A percentile compares a stretch with the other conserved stretches of the same genome.
Conservation (phyloP, 92 coral and sea anemone species). For the Umimayanthus kanabou region DNA sequence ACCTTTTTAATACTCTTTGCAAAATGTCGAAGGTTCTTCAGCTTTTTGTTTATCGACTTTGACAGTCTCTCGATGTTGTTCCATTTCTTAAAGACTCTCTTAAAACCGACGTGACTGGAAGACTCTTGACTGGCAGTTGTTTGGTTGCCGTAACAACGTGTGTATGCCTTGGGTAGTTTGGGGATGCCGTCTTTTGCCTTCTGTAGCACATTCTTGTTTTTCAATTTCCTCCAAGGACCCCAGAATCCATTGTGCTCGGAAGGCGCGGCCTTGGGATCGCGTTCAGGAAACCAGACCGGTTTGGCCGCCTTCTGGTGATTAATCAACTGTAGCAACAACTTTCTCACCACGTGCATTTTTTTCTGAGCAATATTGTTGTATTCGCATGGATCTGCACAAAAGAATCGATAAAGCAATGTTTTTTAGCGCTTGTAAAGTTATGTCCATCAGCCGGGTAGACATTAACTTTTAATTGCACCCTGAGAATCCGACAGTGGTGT, state of each 20-base stretch:
- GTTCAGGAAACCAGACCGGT: constrained; percentile 83
- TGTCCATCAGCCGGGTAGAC: background rate
- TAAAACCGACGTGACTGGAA: background rate
- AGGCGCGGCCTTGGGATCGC: constrained; percentile 74
- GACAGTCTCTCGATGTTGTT: constrained; percentile 32
- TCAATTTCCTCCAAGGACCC: constrained; percentile 79
- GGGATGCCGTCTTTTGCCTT: constrained; percentile 51
- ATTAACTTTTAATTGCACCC: no score
- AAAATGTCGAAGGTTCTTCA: constrained; percentile 21
- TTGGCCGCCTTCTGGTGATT: constrained; percentile 61
- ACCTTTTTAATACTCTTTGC: background rate
- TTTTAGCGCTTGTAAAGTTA: background rate
- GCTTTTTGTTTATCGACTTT: constrained; percentile 22
- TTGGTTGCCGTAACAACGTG: constrained; percentile 32
- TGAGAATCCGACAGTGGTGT: background rate
- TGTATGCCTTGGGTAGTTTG: constrained; percentile 13
- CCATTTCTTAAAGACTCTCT: constrained; percentile 28
- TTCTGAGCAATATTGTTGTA: constrained; percentile 76
- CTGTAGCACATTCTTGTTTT: constrained; percentile 18
- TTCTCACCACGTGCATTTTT: constrained; percentile 60
- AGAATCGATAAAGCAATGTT: background rate
- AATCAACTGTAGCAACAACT: constrained; percentile 59
- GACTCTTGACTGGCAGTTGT: background rate
- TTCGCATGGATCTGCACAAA: constrained; percentile 89
- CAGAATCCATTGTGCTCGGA: constrained; percentile 64